These are phyloP conservation scores for Murina feae DNA, from an alignment of 2,113 vertebrate genomes.

Conservation along the genomic window DNA sequence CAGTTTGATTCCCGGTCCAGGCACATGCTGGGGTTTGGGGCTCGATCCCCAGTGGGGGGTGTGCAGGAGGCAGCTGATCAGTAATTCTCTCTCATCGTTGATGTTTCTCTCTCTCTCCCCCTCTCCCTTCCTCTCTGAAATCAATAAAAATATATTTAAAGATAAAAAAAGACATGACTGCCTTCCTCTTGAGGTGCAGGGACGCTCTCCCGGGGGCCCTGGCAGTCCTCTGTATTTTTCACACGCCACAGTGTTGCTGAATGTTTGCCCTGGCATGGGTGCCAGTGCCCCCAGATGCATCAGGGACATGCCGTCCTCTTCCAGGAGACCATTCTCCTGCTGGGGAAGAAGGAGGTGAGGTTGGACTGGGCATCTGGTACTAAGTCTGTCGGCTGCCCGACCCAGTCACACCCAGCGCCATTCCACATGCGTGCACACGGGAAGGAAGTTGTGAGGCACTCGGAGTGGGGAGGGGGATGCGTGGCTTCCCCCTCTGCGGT, in stretches of 20 bases:
- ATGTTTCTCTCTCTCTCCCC: too few relatives aligned
- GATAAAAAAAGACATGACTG: too few relatives aligned
- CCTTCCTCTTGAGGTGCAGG: neutral
- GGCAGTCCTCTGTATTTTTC: slow-evolving; percentile 6
- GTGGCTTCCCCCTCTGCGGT: too few relatives aligned
- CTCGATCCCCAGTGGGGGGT: too few relatives aligned
- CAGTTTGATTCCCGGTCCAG: too few relatives aligned
- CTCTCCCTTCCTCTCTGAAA: too few relatives aligned
- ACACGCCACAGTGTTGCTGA: neutral
- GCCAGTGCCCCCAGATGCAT: neutral
- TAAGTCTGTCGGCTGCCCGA: neutral
- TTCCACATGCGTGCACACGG: neutral
- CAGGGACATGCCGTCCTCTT: neutral
- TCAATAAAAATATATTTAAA: neutral
- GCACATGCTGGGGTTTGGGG: too few relatives aligned
- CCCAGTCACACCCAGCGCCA: neutral
- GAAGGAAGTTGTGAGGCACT: neutral
- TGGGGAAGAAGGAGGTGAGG: neutral
- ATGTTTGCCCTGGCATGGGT: neutral
- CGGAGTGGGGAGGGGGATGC: neutral
- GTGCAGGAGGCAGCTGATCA: too few relatives aligned
- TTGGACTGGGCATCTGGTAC: neutral
- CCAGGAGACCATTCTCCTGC: neutral
- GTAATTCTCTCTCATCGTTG: too few relatives aligned
- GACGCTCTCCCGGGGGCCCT: neutral